Evolutionary conservation across 2,797 vertebrate species (phyloP), one percentile per base, ranked within the genome.

Genomic region (Gymnopithys bicolor): DNA sequence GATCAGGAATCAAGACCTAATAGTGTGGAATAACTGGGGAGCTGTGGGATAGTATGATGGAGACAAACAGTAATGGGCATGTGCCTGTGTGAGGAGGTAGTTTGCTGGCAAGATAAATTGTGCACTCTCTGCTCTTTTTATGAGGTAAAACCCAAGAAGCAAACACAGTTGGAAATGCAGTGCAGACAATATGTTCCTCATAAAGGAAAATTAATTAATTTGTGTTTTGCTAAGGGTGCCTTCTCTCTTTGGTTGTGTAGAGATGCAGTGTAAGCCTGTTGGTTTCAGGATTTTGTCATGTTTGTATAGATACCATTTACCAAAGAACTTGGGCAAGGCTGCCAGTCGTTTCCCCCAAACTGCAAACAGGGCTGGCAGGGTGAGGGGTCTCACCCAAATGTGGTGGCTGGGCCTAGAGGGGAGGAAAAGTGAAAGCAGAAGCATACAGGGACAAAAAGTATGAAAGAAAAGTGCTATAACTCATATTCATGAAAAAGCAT

Each of bases 281-380:
- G 28, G 5, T 7, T 19, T 21, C 2, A 2, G 9, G 10, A 0
- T 4, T 49, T 10, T 28, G 5, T n/a, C 63, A 0, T 7, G 7
- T 45, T 45, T 16, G 7, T 51, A 0, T 1, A 4, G 30, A 0
- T 60, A 33, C 9, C 56, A 7, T 3, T 1, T 22, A 7, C 2
- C 0, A 1, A 5, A 49, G 23, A 25, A 28, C 10, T 33, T 23
- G 3, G 19, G 11, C 19, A 46, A 25, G 4, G 22, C 39, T 39
- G 46, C 14, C 13, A 0, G 5, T 19, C 6, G 43, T 10, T 58
- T 49, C 46, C 7, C 1, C 5, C 9, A 11, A 22, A 6, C 7
- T 71, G 17, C 9, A 25, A 39, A 13, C 1, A 8, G 13, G 39
- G 18, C 46, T 84, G 70, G n/a, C 25, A 62, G 32, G 10, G 8